Base-by-base conservation (phyloP, 2,113 vertebrate genomes). In the Isichthys henryi region DNA sequence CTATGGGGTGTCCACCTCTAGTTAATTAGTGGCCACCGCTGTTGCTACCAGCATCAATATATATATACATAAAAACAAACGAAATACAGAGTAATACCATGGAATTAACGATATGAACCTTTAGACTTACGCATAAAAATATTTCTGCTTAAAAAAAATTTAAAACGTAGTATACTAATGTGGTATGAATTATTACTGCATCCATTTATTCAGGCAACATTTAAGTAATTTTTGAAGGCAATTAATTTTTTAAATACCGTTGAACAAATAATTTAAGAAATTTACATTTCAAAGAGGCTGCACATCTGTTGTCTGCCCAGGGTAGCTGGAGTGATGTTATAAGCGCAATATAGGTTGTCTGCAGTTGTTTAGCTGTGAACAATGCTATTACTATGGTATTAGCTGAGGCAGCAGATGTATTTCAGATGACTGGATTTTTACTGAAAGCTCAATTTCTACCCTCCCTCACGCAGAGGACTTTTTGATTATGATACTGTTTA, bases 371-470 rank as follows among this genome's bases (percentile, higher is more conserved):
- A 91, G 90, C 88, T 93, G 89, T 92, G 91, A 91, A 91, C 90
- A 90, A 92, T 90, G 92, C 90, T 91, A 90, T 93, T 90, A 90
- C 89, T 45, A 87, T 88, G 92, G 92, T 92, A 90, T 94, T 89
- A 94, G 94, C 95, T 95, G 94, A 95, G 89, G 52, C 93, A 93
- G 95, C 93, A 93, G 92, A 94, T 93, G 90, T 91, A 90, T 90
- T 94, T 92, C 93, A 90, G 92, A 93, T 94, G 92, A 91, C 91
- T 83, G 87, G 89, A 87, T 95, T 95, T 96, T 95, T 94, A 94
- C 95, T 96, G 94, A 96, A 95, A 96, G 95, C 95, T 94, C 94
- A 92, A 93, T 95, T 95, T 94, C 91, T 91, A 92, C 91, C 90
- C 92, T 86, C 91, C 92, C 88, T 93, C 91, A 89, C 91, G 85